Conservation (phyloP, 2,797 vertebrate species). For the Leucoraja ocellata region DNA sequence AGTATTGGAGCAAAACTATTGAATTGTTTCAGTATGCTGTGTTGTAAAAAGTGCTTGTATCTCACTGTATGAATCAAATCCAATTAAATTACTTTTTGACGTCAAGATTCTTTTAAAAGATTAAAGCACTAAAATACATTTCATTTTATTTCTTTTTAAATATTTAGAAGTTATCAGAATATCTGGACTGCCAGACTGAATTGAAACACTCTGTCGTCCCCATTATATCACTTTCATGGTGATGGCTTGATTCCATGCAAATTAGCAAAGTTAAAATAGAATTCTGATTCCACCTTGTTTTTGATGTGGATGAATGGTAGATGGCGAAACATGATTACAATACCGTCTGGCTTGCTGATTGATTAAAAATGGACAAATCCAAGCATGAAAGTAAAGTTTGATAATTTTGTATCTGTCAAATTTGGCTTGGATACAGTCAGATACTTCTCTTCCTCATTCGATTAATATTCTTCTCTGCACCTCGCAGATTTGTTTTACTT, state of each 20-base stretch:
- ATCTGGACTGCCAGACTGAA: neutral
- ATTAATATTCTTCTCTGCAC: neutral
- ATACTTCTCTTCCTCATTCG: neutral
- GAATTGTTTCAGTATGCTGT: neutral
- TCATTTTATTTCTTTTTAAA: neutral
- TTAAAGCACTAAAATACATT: conserved; percentile 8
- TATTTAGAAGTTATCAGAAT: neutral
- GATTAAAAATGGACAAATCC: neutral
- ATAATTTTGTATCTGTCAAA: neutral
- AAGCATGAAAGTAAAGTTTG: neutral
- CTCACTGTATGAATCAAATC: neutral
- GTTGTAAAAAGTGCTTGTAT: neutral
- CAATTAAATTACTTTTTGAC: neutral
- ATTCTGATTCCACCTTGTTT: neutral
- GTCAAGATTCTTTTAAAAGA: neutral
- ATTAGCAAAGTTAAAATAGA: neutral
- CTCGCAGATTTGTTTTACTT: neutral
- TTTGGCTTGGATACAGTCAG: neutral
- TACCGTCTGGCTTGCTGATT: neutral
- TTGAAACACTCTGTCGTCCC: neutral
- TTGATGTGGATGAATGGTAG: neutral
- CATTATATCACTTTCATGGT: neutral
- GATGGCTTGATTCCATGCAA: neutral
- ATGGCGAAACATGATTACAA: neutral
- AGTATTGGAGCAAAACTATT: neutral